A percentile compares a stretch with the other conserved stretches of the same genome.
Evolutionary conservation across 1,140 invertebrate species (phyloP).

Genomic region (Drosophila melanica): DNA sequence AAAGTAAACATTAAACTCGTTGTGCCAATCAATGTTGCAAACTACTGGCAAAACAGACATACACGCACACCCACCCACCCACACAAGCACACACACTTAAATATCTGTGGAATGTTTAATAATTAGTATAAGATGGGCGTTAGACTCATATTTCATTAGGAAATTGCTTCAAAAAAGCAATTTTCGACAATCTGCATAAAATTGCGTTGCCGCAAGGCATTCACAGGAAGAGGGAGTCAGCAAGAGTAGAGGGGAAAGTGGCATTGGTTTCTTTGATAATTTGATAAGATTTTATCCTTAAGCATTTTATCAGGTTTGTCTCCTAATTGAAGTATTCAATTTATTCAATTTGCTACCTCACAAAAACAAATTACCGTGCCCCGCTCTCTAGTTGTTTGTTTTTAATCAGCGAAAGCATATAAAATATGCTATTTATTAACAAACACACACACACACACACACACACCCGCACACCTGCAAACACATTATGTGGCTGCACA

Average conservation of each 20-base stretch:
- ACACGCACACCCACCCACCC: slow-evolving; percentile 15
- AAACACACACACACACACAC: slow-evolving; percentile 13
- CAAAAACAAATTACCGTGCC: slow-evolving; percentile 20
- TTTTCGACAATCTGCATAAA: slow-evolving; percentile 38
- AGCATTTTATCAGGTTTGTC: slow-evolving; percentile 30
- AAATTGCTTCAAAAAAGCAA: slow-evolving; percentile 60
- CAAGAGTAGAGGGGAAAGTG: not conserved
- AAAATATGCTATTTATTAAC: slow-evolving; percentile 65
- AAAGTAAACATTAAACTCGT: slow-evolving; percentile 79
- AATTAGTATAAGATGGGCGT: slow-evolving; percentile 2
- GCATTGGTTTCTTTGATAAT: slow-evolving; percentile 63
- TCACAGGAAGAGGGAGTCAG: not conserved
- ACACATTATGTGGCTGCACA: slow-evolving; percentile 15
- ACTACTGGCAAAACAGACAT: slow-evolving; percentile 47
- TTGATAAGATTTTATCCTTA: slow-evolving; percentile 50
- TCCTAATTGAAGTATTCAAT: slow-evolving; percentile 74
- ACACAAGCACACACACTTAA: slow-evolving; percentile 15
- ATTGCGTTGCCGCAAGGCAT: slow-evolving; percentile 19
- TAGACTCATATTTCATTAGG: slow-evolving; percentile 29
- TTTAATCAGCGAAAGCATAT: slow-evolving; percentile 76
- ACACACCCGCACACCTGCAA: slow-evolving; percentile 3
- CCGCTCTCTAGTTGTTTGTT: slow-evolving; percentile 71
- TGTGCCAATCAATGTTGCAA: slow-evolving; percentile 76
- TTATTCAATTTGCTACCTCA: slow-evolving; percentile 43
- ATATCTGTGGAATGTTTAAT: slow-evolving; percentile 35